Evolutionary conservation across 2,888 invertebrate species (phyloP).

Genomic region (Zaprionus bogoriensis): DNA sequence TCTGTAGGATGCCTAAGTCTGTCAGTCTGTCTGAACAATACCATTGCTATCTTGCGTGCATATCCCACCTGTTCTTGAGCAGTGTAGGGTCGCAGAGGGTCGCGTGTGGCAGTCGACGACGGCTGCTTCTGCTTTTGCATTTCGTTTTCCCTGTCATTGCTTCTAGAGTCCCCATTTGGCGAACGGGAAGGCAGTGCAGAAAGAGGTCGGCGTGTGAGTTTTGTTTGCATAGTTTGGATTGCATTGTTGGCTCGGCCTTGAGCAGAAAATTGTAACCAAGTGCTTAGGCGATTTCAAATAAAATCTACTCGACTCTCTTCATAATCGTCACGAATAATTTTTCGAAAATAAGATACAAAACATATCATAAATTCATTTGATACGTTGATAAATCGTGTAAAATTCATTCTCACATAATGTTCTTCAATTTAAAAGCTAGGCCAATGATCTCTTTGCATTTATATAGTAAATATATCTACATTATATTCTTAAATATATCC

Average conservation of each 20-base stretch:
- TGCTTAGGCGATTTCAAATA: neutral
- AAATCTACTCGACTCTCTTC: neutral
- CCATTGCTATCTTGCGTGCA: too few species aligned
- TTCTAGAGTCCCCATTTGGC: neutral
- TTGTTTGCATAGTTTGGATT: constrained; percentile 18
- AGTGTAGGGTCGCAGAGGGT: neutral
- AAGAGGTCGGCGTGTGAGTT: constrained; percentile 4
- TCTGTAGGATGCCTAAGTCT: too few species aligned
- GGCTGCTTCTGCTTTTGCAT: constrained; percentile 23
- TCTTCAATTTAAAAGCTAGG: neutral
- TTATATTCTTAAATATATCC: neutral
- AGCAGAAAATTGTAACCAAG: neutral
- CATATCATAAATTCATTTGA: constrained; percentile 9
- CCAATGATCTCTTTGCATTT: neutral
- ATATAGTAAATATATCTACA: neutral
- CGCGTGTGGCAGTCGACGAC: constrained; percentile 1
- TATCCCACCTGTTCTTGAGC: too few species aligned
- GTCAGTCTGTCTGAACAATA: too few species aligned
- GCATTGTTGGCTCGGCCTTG: constrained; percentile 18
- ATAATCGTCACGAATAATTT: neutral
- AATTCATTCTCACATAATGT: constrained; percentile 1
- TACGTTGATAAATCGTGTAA: neutral
- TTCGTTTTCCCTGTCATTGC: constrained; percentile 26
- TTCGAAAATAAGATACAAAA: neutral
- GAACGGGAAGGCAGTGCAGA: neutral